Evolutionary conservation across 2,113 vertebrate species (phyloP), one percentile per base, ranked within the genome.

Genomic region (Notothenia rossii): DNA sequence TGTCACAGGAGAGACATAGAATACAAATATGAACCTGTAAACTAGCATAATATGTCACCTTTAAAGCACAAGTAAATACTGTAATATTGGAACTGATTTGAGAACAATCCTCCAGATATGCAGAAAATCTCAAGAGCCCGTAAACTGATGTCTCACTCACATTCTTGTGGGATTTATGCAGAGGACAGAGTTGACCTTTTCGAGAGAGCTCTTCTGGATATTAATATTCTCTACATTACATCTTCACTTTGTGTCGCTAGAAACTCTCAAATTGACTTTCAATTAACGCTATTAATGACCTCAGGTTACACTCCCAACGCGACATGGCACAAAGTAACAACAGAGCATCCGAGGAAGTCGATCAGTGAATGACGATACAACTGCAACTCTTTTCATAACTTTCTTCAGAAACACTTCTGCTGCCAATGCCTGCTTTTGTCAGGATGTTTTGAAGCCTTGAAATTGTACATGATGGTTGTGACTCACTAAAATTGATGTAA

Each of bases 141-240:
- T 68, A 54, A 77, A 78, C 60, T 1, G 0, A 72, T 0, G 60
- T 63, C 55, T 63, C 0, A 5, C 29, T 67, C 60, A 0, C 49
- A 58, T 51, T 74, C 50, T n/a, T 59, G 56, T 65, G 67, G 72
- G 77, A 72, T 89, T 85, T 65, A 79, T 81, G 43, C 74, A 48
- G 59, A 80, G n/a, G 46, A 58, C 33, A 33, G n/a, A 11, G 56
- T 59, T 79, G 87, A 86, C 87, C 82, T 89, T 85, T 81, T 25
- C 9, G 33, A 73, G 66, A 75, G 43, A 4, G 29, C 74, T 40
- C 22, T 5, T 59, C 67, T 56, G 59, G 49, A 55, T 62, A 85
- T 81, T 83, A 62, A 87, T 64, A 51, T 72, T 81, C 59, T 40
- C 59, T 77, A n/a, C 18, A 33, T 79, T 69, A 71, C 10, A 50